Conservation (phyloP, 2,113 vertebrate genomes). For the Dasyurus viverrinus region DNA sequence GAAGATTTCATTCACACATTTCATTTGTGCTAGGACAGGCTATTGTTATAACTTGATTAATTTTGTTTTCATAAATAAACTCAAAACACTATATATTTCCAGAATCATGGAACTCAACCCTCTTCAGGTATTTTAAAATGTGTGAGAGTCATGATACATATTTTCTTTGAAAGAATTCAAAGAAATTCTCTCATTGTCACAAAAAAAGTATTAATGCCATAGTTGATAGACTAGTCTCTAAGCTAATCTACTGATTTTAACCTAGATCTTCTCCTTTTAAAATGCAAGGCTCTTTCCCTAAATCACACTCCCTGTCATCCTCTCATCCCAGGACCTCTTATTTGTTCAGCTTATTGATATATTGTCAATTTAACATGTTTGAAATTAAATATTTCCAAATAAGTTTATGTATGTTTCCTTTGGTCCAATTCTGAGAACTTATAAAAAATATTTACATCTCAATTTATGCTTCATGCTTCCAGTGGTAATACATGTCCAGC, state of each 20-base stretch:
- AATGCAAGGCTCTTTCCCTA: background rate
- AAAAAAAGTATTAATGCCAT: too few relatives aligned
- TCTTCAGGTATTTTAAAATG: too few relatives aligned
- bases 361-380: background rate
- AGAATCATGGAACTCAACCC: constrained; percentile 33
- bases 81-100: constrained; percentile 15
- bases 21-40: background rate
- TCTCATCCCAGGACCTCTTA: background rate
- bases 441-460: background rate
- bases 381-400: background rate
- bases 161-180: too few relatives aligned
- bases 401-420: background rate
- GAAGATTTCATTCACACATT: background rate
- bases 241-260: background rate
- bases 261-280: background rate
- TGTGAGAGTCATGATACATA: too few relatives aligned
- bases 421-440: background rate
- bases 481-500: background rate
- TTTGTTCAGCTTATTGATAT: background rate
- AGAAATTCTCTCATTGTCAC: too few relatives aligned
- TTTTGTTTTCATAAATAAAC: constrained; percentile 59
- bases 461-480: background rate
- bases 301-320: background rate
- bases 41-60: constrained; percentile 40
- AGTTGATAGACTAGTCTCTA: too few relatives aligned